Conservation (phyloP, 1,140 invertebrate species). For the Oryzaephilus surinamensis region DNA sequence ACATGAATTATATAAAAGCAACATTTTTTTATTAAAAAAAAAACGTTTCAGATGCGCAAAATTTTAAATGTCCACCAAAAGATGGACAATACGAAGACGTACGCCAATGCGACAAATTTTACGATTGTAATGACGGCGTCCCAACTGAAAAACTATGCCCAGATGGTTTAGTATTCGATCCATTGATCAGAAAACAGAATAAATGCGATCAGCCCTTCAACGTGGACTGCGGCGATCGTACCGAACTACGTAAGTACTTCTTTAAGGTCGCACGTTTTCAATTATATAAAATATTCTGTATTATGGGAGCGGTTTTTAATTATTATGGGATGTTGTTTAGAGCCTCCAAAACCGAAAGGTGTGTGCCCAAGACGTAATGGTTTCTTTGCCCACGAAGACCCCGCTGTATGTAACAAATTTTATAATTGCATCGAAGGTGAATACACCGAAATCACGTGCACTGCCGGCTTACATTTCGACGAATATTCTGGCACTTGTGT, state of each 20-base stretch:
- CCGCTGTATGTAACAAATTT: conserved; percentile 71
- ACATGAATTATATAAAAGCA: not conserved
- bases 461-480: conserved; percentile 76
- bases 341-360: conserved; percentile 58
- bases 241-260: conserved; percentile 70
- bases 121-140: conserved; percentile 63
- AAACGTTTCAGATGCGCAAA: conserved; percentile 49
- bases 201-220: conserved; percentile 87
- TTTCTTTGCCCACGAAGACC: conserved; percentile 78
- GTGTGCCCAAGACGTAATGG: conserved; percentile 75
- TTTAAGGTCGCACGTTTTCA: not conserved
- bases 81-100: conserved; percentile 70
- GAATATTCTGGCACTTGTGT: conserved; percentile 78
- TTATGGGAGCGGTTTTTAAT: not conserved
- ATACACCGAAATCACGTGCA: conserved; percentile 67
- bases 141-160: conserved; percentile 67
- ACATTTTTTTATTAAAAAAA: not conserved
- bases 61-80: conserved; percentile 67
- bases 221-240: conserved; percentile 75
- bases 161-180: conserved; percentile 79
- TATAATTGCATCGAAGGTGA: conserved; percentile 83
- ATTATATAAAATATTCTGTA: no score
- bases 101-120: conserved; percentile 77
- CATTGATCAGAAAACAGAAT: conserved; percentile 68
- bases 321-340: no score